Base-by-base conservation (phyloP, 1,140 invertebrate genomes). In the Dermatophagoides farinae region DNA sequence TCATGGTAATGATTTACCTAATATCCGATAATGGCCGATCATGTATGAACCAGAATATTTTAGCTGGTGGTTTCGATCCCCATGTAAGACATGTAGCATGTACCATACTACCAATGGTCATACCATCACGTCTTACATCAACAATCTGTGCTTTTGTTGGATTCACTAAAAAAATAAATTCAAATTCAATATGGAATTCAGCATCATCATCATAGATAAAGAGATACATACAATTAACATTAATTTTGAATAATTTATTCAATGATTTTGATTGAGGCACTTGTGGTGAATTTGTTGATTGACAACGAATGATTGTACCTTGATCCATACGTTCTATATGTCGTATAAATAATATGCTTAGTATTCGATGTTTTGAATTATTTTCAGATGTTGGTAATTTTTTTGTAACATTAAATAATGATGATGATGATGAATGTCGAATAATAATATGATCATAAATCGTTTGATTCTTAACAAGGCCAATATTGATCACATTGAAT, bases 301-400 rank as follows among this genome's bases (percentile, higher is more conserved):
- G 81, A 67, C 83, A 85, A 25, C 81, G 84, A 64, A 82, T 76
- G 47, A 80, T 74, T 23, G 79, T 76, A 67, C 81, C 76, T 18
- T 84, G 75, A 71, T 84, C 80, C 2, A 31, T 31, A 31, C 31
- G 31, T 31, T 31, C 31, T 4, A 31, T 31, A 31, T 8, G 31
- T 4, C 31, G 31, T 31, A 31, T 31, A 2, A 2, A 31, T 31
- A 31, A 31, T 8, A 31, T 31, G 8, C 31, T 31, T 31, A 31
- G 8, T 31, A 31, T 4, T 31, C 2, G 2, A 31, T 8, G 31
- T 4, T 31, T 31, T 2, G 31, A 31, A 31, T 31, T 31, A 31
- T 31, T 31, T 4, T 8, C 31, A 8, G 31, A 31, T 31, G 31
- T 31, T 31, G 2, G 31, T 31, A 8, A 31, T 31, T 31, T 31